Evolutionary conservation across 2,888 invertebrate genomes (phyloP), one percentile per base, ranked within the genome.

Genomic region (Formica aserva): DNA sequence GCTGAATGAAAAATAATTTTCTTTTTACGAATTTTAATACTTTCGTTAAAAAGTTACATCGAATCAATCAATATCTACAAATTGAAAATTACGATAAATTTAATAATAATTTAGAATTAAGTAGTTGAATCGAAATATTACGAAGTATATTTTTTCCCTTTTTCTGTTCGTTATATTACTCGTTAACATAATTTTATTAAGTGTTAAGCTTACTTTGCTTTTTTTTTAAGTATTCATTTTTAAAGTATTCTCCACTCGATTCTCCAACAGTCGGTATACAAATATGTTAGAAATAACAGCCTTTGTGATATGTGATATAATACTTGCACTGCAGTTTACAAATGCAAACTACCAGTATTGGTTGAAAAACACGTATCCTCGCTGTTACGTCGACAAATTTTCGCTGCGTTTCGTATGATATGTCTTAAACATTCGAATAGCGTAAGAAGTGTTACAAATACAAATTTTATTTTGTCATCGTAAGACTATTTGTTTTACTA

Each of bases 331-430:
- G 11, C 32, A 71, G 22, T 22, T 22, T 72, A 72, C 26, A 5
- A 3, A 15, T 15, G 45, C 29, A 78, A 78, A 78, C 78, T 78
- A 18, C 71, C 71, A 26, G 13, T 71, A 78, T 78, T 35, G 35
- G 60, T 60, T 62, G 71, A 60, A 78, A 78, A 78, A 78, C 78
- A 78, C 78, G 78, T 71, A 71, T 13, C 22, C n/a, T 41, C 13
- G 45, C 41, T 22, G 29, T 69, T 32, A 57, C 78, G 18, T 60
- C 78, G 78, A 78, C 18, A 78, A 69, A 69, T 62, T 71, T 69
- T 45, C 45, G 26, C 32, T 78, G 57, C 11, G 69, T 45, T 45
- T 62, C n/a, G 60, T 45, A 45, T 41, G 77, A 78, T 69, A 69
- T 60, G 26, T 78, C 71, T 78, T 60, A 71, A 78, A 78, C 45